Base-by-base conservation (phyloP, 1,140 invertebrate genomes). In the Drosophila tsacasi region DNA sequence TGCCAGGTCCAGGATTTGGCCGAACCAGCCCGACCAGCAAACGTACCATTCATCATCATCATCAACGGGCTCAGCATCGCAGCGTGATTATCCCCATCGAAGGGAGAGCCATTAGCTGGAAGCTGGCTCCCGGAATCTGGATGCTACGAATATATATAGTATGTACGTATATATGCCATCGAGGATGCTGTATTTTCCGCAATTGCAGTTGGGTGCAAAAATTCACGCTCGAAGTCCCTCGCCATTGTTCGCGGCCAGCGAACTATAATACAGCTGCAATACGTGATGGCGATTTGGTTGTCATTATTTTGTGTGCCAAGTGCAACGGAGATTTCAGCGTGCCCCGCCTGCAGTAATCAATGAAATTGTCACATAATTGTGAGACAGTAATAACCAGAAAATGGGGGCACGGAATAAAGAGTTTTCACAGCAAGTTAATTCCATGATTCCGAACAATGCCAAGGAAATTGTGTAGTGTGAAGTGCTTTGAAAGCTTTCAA, bases 1-100 rank as follows among this genome's bases (percentile, higher is more conserved):
- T 78, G 84, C 77, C 76, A 46, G 75, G 68, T 65, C 42, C 57
- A 39, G 76, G 79, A 40, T 65, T 76, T 65, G 68, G 76, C 52
- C 61, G 40, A 21, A 35, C 52, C 30, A 54, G 30, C 35, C 44
- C 60, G n/a, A 60, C 61, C 30, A 61, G 49, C 71, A 42, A 59
- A 63, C 52, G 75, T 78, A 89, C 87, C 87, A 83, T 84, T 84
- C 81, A 84, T 89, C 85, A 87, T 87, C 81, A 89, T 89, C 73
- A 82, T 67, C 80, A 72, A 61, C 49, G 69, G 57, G 52, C 54
- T 54, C 67, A 68, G 42, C 63, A 40, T 69, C 54, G 49, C 50
- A 47, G 54, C 50, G 37, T 61, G 62, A 75, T 58, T 40, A 79
- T 62, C 71, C 71, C 30, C 71, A 61, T 74, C 71, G 68, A 74